These are phyloP conservation scores for Phenganax marumi DNA, from an alignment of 92 coral and sea anemone genomes.

Conservation along the genomic window DNA sequence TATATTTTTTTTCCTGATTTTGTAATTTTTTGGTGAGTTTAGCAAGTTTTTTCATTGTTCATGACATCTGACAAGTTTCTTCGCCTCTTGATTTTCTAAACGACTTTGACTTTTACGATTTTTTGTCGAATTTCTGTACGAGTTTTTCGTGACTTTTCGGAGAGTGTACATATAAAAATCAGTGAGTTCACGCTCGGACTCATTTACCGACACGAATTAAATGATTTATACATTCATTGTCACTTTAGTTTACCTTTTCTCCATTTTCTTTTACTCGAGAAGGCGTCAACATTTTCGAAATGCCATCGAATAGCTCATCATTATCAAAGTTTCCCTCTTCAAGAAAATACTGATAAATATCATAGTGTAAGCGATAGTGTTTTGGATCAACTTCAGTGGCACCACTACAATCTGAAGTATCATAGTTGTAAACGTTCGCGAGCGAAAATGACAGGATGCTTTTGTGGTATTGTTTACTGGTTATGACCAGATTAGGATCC, in stretches of 20 bases:
- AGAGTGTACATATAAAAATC: no score
- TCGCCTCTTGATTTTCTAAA: no score
- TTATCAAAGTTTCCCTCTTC: slow-evolving; percentile 73
- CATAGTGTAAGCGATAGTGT: slow-evolving; percentile 76
- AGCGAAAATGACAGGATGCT: slow-evolving; percentile 64
- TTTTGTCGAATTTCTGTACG: no score
- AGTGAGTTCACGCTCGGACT: no score
- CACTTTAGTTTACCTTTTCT: slow-evolving; percentile 59
- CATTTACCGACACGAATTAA: neutral
- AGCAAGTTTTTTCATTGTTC: no score
- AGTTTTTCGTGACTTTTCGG: no score
- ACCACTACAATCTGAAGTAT: slow-evolving; percentile 46
- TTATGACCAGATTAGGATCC: slow-evolving; percentile 77
- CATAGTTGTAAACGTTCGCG: slow-evolving; percentile 78
- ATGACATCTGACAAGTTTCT: no score
- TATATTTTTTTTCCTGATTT: no score
- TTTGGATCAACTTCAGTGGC: slow-evolving; percentile 51
- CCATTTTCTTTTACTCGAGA: slow-evolving; percentile 73
- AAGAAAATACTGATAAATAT: slow-evolving; percentile 77
- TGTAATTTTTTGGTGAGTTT: no score
- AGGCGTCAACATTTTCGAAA: slow-evolving; percentile 85
- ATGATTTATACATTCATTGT: neutral
- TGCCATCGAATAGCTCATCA: slow-evolving; percentile 64
- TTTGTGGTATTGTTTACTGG: slow-evolving; percentile 37
- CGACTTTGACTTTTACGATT: no score